phyloP scores from a whole-genome alignment of 1,140 invertebrate species.

The silkworm (Bombyx mori) region DNA sequence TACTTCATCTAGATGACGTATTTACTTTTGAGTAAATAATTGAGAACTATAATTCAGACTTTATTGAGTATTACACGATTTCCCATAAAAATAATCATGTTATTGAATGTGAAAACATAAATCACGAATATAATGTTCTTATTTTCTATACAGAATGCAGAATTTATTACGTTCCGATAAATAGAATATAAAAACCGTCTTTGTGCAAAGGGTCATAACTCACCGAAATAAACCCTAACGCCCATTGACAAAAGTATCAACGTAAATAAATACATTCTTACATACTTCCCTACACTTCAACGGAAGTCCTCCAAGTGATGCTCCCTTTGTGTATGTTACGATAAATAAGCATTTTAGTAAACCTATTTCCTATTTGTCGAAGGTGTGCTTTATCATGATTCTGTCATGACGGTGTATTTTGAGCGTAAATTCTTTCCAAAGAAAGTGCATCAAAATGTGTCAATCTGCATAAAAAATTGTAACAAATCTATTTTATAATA shows the following conservation, averaged over 20 bases:
- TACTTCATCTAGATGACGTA: too few species aligned
- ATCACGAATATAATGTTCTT: slow-evolving; percentile 21
- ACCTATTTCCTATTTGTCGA: slow-evolving; percentile 16
- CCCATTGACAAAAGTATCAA: slow-evolving; percentile 52
- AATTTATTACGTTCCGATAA: slow-evolving; percentile 49
- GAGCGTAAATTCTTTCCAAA: too few species aligned
- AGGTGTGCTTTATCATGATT: slow-evolving; percentile 6
- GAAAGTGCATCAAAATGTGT: too few species aligned
- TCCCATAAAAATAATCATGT: neutral
- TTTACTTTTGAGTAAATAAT: too few species aligned
- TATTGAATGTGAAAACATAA: slow-evolving; percentile 9
- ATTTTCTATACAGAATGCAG: slow-evolving; percentile 23
- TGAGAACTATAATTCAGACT: too few species aligned
- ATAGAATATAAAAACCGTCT: slow-evolving; percentile 38
- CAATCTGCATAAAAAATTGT: too few species aligned
- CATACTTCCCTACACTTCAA: slow-evolving; percentile 16
- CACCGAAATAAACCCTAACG: slow-evolving; percentile 36
- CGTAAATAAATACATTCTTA: slow-evolving; percentile 48
- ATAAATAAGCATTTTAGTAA: slow-evolving; percentile 15
- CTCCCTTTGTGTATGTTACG: slow-evolving; percentile 23
- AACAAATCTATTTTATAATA: too few species aligned
- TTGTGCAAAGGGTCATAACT: slow-evolving; percentile 50
- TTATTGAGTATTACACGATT: too few species aligned
- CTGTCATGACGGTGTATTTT: too few species aligned
- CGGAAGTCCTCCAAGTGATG: slow-evolving; percentile 21